Base-by-base conservation (phyloP, 2,888 invertebrate species). In the Lasioglossum villosulum region DNA sequence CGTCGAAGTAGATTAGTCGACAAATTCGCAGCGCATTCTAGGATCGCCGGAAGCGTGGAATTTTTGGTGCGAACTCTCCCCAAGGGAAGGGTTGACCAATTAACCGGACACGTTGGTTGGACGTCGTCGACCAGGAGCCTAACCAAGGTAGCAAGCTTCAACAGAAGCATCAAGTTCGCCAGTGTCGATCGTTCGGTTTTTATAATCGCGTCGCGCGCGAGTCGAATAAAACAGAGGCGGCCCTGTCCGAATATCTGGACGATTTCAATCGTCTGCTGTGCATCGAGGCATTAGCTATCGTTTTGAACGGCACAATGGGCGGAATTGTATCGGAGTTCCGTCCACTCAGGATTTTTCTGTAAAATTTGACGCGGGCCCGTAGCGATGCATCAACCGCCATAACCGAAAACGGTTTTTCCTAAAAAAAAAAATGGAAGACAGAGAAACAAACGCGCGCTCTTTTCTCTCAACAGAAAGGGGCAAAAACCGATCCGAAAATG, bases 301-400 rank as follows among this genome's bases (percentile, higher is more conserved):
- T 70, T 77, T 73, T 42, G 63, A 72, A 45, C 23, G 56, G 66
- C 56, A 74, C 80, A 73, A 73, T 80, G 52, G 59, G 23, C 42
- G n/a, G 66, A 78, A 82, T 75, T 56, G 78, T 63, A 78, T 81
- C 45, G 73, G 78, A 78, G 73, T 82, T 78, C 78, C 73, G 75
- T 52, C 42, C 63, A 81, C 77, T 75, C 70, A 42, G 82, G 73
- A 19, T 75, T 82, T 71, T 72, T 71, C 82, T 42, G 66, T 72
- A 82, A 82, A 78, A 76, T 84, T 79, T 82, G 63, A 66, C 82
- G 66, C 66, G 30, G 66, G 27, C 72, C 52, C 71, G 75, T 56
- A n/a, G 52, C 59, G 75, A 34, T 70, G 74, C 74, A 70, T 77
- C 76, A 52, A 78, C 71, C 71, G 70, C 30, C 75, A 45, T 70